Evolutionary conservation across 2,888 invertebrate genomes (phyloP).

Genomic region (Machimus rusticus): DNA sequence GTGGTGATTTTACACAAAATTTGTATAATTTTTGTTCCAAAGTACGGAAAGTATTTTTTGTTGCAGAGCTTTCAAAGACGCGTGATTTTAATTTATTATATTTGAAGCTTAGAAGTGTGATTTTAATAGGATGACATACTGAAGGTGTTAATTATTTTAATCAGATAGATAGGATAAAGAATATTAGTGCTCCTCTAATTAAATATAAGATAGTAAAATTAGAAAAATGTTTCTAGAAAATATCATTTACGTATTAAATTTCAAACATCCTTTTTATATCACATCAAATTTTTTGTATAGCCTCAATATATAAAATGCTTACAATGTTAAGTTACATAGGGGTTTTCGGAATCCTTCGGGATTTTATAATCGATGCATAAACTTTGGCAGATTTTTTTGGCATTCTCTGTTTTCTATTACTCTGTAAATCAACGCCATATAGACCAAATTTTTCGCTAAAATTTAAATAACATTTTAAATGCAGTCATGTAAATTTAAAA

Average conservation of each 20-base stretch:
- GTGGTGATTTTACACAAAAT: neutral
- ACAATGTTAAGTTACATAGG: neutral
- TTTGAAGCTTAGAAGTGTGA: too few species aligned
- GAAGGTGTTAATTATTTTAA: too few species aligned
- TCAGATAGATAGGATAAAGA: too few species aligned
- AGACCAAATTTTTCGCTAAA: conserved; percentile 73
- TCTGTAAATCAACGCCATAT: conserved; percentile 72
- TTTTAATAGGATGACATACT: too few species aligned
- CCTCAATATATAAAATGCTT: neutral
- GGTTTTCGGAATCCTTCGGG: conserved; percentile 44
- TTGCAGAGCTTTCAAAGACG: too few species aligned
- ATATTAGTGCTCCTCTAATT: too few species aligned
- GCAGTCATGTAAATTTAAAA: neutral
- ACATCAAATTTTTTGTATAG: neutral
- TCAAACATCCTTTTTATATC: too few species aligned
- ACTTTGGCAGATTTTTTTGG: conserved; percentile 70
- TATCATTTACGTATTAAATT: too few species aligned
- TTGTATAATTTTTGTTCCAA: neutral
- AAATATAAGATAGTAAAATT: too few species aligned
- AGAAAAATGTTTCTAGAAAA: too few species aligned
- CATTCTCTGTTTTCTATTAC: conserved; percentile 67
- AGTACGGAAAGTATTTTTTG: neutral
- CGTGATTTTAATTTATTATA: too few species aligned
- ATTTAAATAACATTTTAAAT: conserved; percentile 49
- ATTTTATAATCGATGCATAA: conserved; percentile 66